Conservation (phyloP, 2,888 invertebrate species). For the Drosophila phalerata region DNA sequence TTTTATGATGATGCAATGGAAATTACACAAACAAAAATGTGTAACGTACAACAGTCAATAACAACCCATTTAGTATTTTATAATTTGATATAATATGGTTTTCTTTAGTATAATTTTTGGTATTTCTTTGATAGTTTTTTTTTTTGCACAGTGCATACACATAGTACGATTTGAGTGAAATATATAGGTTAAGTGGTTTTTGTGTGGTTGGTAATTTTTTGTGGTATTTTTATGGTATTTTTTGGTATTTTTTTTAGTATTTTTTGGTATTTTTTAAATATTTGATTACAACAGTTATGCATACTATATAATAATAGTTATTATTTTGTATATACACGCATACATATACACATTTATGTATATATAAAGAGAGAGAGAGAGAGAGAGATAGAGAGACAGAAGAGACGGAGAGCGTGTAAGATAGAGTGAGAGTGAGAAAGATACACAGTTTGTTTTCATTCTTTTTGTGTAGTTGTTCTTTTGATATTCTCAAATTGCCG, state of each 20-base stretch:
- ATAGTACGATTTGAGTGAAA: slow-evolving; percentile 41
- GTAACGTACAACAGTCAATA: slow-evolving; percentile 56
- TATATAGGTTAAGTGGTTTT: slow-evolving; percentile 17
- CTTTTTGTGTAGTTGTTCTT: slow-evolving; percentile 6
- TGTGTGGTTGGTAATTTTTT: slow-evolving; percentile 16
- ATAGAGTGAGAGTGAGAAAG: slow-evolving; percentile 13
- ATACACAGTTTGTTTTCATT: slow-evolving; percentile 7
- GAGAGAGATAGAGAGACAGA: slow-evolving; percentile 4
- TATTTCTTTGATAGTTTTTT: slow-evolving; percentile 12
- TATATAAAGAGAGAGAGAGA: slow-evolving; percentile 19
- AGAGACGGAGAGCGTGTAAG: slow-evolving; percentile 8
- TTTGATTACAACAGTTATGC: slow-evolving; percentile 55
- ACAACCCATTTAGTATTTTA: slow-evolving; percentile 46
- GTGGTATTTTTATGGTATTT: slow-evolving; percentile 10
- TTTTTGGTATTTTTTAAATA: background rate
- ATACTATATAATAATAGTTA: slow-evolving; percentile 42
- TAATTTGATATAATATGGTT: slow-evolving; percentile 1
- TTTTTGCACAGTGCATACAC: slow-evolving; percentile 63
- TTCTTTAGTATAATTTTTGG: slow-evolving; percentile 7
- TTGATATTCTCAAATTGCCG: slow-evolving; percentile 24
- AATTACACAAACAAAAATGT: slow-evolving; percentile 34
- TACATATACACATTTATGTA: slow-evolving; percentile 24
- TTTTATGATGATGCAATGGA: slow-evolving; percentile 25
- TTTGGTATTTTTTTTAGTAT: background rate
- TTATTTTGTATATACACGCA: slow-evolving; percentile 20